Percentiles rank a stretch among this genome's conserved stretches.
phyloP scores from a whole-genome alignment of 2,888 invertebrate species.

The Trichacis sp. region DNA sequence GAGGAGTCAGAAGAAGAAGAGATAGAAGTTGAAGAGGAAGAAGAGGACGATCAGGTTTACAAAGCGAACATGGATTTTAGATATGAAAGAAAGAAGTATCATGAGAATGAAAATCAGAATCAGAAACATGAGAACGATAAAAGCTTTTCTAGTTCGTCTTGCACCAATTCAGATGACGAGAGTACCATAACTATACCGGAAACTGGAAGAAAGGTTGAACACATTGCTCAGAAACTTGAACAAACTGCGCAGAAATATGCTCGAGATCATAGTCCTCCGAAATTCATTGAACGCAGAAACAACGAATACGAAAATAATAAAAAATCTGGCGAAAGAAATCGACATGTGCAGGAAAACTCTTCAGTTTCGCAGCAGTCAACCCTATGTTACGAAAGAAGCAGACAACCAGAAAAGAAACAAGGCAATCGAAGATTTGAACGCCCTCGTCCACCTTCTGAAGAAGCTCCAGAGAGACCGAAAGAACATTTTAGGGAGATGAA shows the following conservation, averaged over 20 bases:
- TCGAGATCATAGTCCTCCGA: constrained; percentile 64
- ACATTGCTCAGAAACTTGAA: constrained; percentile 66
- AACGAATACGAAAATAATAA: constrained; percentile 46
- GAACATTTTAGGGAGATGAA: constrained; percentile 55
- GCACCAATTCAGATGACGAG: constrained; percentile 62
- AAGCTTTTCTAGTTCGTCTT: constrained; percentile 52
- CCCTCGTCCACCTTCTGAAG: constrained; percentile 64
- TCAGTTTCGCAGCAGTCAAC: constrained; percentile 44
- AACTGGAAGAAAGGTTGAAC: constrained; percentile 64
- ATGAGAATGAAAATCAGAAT: constrained; percentile 48
- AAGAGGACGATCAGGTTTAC: constrained; percentile 57
- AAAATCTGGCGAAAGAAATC: constrained; percentile 27
- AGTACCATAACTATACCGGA: constrained; percentile 65
- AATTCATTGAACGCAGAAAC: constrained; percentile 59
- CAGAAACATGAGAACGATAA: constrained; percentile 56
- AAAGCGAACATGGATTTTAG: constrained; percentile 49
- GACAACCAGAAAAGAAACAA: constrained; percentile 58
- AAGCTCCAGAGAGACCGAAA: constrained; percentile 62
- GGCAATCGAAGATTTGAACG: constrained; percentile 59
- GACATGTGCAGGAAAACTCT: constrained; percentile 41
- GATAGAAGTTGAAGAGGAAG: constrained; percentile 54
- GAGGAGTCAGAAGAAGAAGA: constrained; percentile 60
- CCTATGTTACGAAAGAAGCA: constrained; percentile 55
- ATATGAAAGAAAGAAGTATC: constrained; percentile 57
- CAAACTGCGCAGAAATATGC: constrained; percentile 67